Evolutionary conservation across 2,113 vertebrate species (phyloP), one percentile per base, ranked within the genome.

Genomic region (Nothoprocta pentlandii): DNA sequence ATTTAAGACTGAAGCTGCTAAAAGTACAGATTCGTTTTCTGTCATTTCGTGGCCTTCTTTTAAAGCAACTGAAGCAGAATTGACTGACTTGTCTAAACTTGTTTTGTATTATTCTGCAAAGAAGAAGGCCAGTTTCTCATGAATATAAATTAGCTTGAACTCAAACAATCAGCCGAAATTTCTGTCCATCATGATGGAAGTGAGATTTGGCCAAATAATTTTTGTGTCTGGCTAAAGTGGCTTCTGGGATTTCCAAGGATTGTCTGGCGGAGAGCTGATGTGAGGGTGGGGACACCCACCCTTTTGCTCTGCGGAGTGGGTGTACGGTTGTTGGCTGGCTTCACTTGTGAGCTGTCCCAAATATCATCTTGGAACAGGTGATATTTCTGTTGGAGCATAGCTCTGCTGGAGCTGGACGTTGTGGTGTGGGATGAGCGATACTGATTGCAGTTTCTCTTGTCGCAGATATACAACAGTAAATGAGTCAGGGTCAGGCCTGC

Each of bases 1-100:
- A 73, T 90, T 85, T 64, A 79, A 90, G 47, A 64, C 56, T 90
- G 76, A 95, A 90, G 66, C 17, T 81, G 76, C 90, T 92, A 84
- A 96, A 92, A 95, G 91, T 89, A 76, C 47, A 62, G 26, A 14
- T 86, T 78, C 0, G 1, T 80, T 94, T 94, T 85, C 12, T 80
- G 90, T 84, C 4, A 3, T 80, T 88, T 90, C 73, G 59, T 59
- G 69, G 44, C 64, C 73, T 76, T 49, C 36, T 88, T 92, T 87
- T 90, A 88, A 90, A 92, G 83, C 62, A 80, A 83, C 51, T 77
- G 77, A 68, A 90, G 68, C 51, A 94, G 69, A 90, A 82, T 39
- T 85, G 82, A 21, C 79, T 83, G 82, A 21, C 79, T 83, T 53
- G 59, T 82, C 36, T 91, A 56, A 64, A 71, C 44, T 78, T 32